Percentiles rank a stretch among this genome's conserved stretches.
phyloP scores from a whole-genome alignment of 1,140 invertebrate genomes.

The Temnothorax nylanderi region DNA sequence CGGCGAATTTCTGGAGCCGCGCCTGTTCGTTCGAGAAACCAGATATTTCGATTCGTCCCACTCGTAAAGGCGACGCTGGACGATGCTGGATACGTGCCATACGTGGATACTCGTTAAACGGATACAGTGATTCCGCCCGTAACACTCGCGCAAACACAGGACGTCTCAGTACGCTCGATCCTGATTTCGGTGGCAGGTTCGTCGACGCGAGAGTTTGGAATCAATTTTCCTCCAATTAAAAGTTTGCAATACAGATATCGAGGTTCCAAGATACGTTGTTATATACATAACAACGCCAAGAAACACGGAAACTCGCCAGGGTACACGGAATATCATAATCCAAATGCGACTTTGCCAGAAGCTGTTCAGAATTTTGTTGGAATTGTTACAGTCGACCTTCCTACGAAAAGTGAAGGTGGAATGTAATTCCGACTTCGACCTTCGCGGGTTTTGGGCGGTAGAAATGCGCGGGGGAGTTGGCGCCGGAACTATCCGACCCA shows the following conservation, averaged over 20 bases:
- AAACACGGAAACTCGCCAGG: neutral
- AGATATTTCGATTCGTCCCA: constrained; percentile 49
- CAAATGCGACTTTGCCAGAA: neutral
- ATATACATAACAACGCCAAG: neutral
- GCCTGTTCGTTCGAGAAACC: constrained; percentile 19
- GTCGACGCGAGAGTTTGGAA: neutral
- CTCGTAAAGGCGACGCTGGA: neutral
- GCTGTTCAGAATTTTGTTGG: neutral
- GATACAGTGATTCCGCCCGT: neutral
- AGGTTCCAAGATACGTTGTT: neutral
- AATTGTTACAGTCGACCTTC: constrained; percentile 12
- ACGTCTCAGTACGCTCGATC: neutral
- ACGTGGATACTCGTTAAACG: neutral
- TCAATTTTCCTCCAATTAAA: neutral
- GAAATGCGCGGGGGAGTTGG: constrained; percentile 56
- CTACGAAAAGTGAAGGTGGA: constrained; percentile 55
- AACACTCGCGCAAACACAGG: neutral
- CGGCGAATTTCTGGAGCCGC: constrained; percentile 59
- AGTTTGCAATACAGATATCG: neutral
- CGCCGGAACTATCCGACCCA: constrained; percentile 61
- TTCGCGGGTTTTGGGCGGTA: constrained; percentile 24
- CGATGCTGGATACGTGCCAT: neutral
- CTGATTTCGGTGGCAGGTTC: neutral
- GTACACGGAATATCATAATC: neutral
- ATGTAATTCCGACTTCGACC: constrained; percentile 44